Base-by-base conservation (phyloP, 1,140 invertebrate species). In the Choristoneura fumiferana region DNA sequence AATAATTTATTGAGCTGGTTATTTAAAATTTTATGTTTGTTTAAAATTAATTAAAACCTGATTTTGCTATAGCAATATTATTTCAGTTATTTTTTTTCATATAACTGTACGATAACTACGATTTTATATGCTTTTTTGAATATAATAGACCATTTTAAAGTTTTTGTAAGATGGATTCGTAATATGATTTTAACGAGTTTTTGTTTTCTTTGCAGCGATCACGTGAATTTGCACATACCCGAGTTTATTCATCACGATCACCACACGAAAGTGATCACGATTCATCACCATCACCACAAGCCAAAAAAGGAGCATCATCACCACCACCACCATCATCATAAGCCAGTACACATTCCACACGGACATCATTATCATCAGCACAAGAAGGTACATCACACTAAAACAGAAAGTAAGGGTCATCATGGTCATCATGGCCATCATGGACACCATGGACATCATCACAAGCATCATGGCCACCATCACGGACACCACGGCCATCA, bases 221-320 rank as follows among this genome's bases (percentile, higher is more conserved):
- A 92, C 56, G 78, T 92, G 43, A 91, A 88, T 69, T 77, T 92
- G 13, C 84, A 91, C 65, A 84, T 92, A 0, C 92, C 92, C 5
- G 89, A 92, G 68, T 89, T 92, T 53, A 87, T 91, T 54, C 91
- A 92, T 36, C 91, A 91, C 58, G 89, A 91, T 38, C 80, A 90
- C 57, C 91, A 92, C 58, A 92, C 91, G 1, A 91, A 91, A 63
- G 90, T 90, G 29, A 87, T 92, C 17, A 91, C 89, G 29, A 87
- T 92, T 33, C 91, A 91, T 54, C 82, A 91, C 36, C 87, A 91
- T 57, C 73, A 89, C 39, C 81, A 89, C 36, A 86, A 87, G 56
- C 77, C 81, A 45, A 89, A 89, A 63, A 81, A 90, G 17, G 81
- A 89, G 54, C 81, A 91, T 57, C 80, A 90, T 35, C 81, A 90